Evolutionary conservation across 2,888 invertebrate species (phyloP).

Genomic region (Argyra leucocephala): DNA sequence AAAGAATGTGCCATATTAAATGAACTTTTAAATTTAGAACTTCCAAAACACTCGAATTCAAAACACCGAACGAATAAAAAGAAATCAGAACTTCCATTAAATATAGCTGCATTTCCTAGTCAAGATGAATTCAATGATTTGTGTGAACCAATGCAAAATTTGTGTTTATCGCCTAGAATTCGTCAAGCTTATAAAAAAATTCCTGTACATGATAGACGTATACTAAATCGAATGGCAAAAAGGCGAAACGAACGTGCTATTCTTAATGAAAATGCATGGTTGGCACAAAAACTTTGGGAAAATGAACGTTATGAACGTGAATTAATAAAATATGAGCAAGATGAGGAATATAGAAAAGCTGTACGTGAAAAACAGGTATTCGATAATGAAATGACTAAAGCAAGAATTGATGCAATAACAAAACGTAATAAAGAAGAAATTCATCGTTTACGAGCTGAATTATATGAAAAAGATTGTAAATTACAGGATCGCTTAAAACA

Average conservation of each 20-base stretch:
- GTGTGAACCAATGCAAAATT: conserved; percentile 38
- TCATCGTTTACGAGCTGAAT: conserved; percentile 31
- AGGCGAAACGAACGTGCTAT: conserved; percentile 36
- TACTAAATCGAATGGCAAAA: conserved; percentile 42
- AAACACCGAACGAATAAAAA: not conserved
- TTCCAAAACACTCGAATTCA: conserved; percentile 11
- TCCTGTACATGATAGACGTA: conserved; percentile 39
- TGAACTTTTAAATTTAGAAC: conserved; percentile 11
- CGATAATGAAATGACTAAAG: conserved; percentile 37
- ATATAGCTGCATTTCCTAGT: not conserved
- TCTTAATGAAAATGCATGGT: conserved; percentile 39
- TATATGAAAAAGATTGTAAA: conserved; percentile 36
- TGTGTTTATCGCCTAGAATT: conserved; percentile 37
- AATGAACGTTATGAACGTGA: conserved; percentile 40
- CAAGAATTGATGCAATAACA: conserved; percentile 36
- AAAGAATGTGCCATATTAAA: conserved; percentile 17
- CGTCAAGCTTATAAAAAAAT: conserved; percentile 36
- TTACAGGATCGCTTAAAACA: conserved; percentile 35
- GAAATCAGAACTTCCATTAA: not conserved
- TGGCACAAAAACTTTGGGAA: conserved; percentile 42
- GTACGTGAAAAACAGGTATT: conserved; percentile 39
- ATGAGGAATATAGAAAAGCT: conserved; percentile 37
- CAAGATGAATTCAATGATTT: conserved; percentile 24
- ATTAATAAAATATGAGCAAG: conserved; percentile 38
- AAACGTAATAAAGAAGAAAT: conserved; percentile 36